phyloP scores from a whole-genome alignment of 2,888 invertebrate genomes.

The Eulithis prunata region DNA sequence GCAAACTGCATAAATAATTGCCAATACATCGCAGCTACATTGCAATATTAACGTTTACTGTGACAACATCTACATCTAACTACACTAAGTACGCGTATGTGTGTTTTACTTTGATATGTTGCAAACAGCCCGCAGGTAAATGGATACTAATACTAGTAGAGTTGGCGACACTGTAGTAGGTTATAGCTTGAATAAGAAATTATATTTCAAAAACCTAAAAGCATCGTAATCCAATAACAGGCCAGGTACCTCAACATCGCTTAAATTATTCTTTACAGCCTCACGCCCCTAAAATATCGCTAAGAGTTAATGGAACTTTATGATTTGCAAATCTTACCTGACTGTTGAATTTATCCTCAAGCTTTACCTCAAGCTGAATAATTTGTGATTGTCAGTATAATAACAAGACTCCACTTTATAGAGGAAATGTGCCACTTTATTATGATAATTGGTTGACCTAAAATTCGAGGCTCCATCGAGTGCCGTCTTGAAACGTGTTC shows the following conservation, averaged over 20 bases:
- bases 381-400: constrained; percentile 52
- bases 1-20: constrained; percentile 61
- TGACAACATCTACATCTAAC: constrained; percentile 27
- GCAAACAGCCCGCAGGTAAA: too few species aligned
- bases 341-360: constrained; percentile 34
- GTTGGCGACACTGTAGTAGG: too few species aligned
- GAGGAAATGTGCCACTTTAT: constrained; percentile 59
- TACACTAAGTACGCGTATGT: not conserved
- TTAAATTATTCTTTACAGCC: constrained; percentile 21
- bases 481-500: constrained; percentile 53
- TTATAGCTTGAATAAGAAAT: too few species aligned
- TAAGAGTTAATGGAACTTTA: constrained; percentile 22
- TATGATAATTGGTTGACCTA: constrained; percentile 58
- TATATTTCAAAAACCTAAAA: not conserved
- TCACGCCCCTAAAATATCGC: constrained; percentile 19
- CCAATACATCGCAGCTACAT: constrained; percentile 39
- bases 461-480: constrained; percentile 55
- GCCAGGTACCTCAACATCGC: constrained; percentile 7
- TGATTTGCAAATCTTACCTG: constrained; percentile 31
- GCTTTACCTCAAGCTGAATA: constrained; percentile 42
- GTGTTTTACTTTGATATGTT: not conserved
- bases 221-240: constrained; percentile 2
- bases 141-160: too few species aligned
- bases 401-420: constrained; percentile 54
- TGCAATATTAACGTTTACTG: constrained; percentile 41